Evolutionary conservation across 2,888 invertebrate species (phyloP), one percentile per base, ranked within the genome.

Genomic region (Anoplius nigerrimus): DNA sequence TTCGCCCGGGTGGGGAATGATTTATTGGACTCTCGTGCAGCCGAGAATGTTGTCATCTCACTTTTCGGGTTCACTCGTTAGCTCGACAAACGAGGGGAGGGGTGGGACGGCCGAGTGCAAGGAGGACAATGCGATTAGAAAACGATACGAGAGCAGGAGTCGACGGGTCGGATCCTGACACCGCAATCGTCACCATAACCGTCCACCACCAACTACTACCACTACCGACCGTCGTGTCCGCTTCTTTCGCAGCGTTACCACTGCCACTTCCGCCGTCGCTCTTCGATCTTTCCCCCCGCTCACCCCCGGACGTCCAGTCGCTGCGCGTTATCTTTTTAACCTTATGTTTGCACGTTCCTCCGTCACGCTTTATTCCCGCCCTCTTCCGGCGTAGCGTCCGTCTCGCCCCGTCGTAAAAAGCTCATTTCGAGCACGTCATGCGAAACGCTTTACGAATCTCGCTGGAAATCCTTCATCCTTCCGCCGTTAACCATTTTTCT

Each of bases 361-460:
- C 57, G 18, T 43, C 53, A 22, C 21, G 20, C 60, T 63, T 56
- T 72, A 60, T 69, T 43, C 55, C 58, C 34, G 27, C 55, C 22
- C 59, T 62, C 62, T 69, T 20, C 52, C 43, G 6, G 42, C 15
- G 60, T 45, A 15, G 22, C 56, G 65, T 56, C 72, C 60, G 66
- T 75, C 74, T 65, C 54, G n/a, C n/a, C 57, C 45, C 53, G 22
- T 63, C 59, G 66, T 71, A 72, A 78, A 77, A 73, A 78, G 69
- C 68, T 77, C 72, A 71, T 77, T 75, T 70, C 64, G 46, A 60
- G 43, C 45, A 75, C 61, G 72, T 73, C 65, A 65, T 67, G 48
- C 62, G 68, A 62, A 65, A 20, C 62, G 62, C 65, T 65, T 71
- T 58, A 61, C 62, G 62, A 57, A 70, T 64, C 60, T 62, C 53